phyloP scores from a whole-genome alignment of 1,140 invertebrate genomes.

The Diorhabda sublineata region DNA sequence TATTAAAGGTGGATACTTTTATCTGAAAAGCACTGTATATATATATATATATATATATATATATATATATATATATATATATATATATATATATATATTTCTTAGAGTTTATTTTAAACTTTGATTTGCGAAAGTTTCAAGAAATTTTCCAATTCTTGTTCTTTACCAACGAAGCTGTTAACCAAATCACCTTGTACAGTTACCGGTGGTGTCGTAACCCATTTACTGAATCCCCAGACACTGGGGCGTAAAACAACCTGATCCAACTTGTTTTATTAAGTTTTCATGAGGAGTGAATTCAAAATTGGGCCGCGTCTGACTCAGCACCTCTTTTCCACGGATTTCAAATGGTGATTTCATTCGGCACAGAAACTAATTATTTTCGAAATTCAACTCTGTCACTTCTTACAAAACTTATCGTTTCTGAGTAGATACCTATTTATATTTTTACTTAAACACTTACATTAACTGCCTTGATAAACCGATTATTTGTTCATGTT shows the following conservation, averaged over 20 bases:
- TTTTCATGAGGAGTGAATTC: slow-evolving; percentile 2
- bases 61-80: no score
- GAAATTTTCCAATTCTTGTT: no score
- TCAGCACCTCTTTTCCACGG: background rate
- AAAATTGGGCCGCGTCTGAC: background rate
- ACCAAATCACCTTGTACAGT: slow-evolving; percentile 1
- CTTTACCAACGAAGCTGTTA: background rate
- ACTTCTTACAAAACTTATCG: background rate
- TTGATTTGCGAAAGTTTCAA: no score
- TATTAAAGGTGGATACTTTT: no score
- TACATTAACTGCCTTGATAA: no score
- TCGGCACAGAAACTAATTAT: background rate
- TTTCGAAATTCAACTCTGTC: background rate
- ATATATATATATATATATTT: no score
- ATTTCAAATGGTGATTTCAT: background rate
- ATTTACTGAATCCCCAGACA: background rate
- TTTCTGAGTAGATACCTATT: no score
- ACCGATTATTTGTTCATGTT: no score
- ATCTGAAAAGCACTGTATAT: no score
- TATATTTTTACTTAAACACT: no score
- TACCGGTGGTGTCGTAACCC: slow-evolving; percentile 1
- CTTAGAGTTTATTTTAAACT: no score
- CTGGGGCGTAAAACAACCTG: slow-evolving; percentile 1
- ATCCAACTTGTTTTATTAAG: slow-evolving; percentile 2
- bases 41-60: no score